A percentile compares a stretch with the other conserved stretches of the same genome.
phyloP scores from a whole-genome alignment of 2,113 vertebrate genomes.

The Ageneiosus marmoratus region DNA sequence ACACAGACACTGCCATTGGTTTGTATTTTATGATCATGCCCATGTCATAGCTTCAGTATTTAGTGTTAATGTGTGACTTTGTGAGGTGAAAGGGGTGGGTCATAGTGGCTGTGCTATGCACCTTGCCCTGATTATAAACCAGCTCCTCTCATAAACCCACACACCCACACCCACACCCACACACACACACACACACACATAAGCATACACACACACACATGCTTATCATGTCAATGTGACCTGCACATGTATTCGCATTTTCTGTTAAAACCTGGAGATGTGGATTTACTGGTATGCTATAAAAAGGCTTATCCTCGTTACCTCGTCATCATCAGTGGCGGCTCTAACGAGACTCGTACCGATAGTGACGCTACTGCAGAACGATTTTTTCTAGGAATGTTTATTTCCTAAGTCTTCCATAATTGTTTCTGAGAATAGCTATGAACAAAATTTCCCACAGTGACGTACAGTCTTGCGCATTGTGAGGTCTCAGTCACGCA shows the following conservation, averaged over 20 bases:
- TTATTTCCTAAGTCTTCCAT: background rate
- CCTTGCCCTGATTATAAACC: conserved; percentile 53
- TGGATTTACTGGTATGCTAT: conserved; percentile 54
- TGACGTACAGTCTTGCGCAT: background rate
- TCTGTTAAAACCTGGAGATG: conserved; percentile 32
- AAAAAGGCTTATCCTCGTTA: conserved; percentile 59
- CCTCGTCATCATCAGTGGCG: background rate
- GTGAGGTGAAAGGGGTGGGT: conserved; percentile 15
- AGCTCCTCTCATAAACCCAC: conserved; percentile 25
- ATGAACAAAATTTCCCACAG: background rate
- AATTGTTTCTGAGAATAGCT: background rate
- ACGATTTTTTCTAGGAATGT: background rate
- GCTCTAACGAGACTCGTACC: conserved; percentile 29
- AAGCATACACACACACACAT: background rate
- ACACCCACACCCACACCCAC: background rate
- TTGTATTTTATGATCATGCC: background rate
- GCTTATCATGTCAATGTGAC: background rate
- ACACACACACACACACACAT: background rate
- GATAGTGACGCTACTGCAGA: conserved; percentile 15
- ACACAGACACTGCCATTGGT: background rate
- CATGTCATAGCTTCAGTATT: background rate
- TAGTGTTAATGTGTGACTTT: conserved; percentile 1
- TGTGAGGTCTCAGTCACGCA: background rate
- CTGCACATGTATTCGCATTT: conserved; percentile 31
- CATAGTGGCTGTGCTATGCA: conserved; percentile 30